phyloP scores from a whole-genome alignment of 2,888 invertebrate genomes.

The Oligia strigilis region DNA sequence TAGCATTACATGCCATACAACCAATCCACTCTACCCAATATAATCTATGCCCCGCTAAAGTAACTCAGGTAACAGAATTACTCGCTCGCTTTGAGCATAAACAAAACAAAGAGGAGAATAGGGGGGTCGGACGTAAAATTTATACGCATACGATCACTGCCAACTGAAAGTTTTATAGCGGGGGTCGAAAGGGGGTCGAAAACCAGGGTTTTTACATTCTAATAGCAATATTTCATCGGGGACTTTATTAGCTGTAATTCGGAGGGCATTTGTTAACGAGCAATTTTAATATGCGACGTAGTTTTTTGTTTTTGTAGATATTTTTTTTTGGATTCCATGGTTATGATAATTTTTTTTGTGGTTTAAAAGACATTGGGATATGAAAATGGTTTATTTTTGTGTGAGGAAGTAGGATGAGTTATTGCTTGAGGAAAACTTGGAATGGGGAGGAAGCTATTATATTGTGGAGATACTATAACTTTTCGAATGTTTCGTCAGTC shows the following conservation, averaged over 20 bases:
- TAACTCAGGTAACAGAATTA: conserved; percentile 81
- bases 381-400: conserved; percentile 50
- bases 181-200: conserved; percentile 68
- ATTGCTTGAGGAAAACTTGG: conserved; percentile 29
- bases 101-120: conserved; percentile 76
- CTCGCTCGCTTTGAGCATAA: conserved; percentile 74
- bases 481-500: neutral
- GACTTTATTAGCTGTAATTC: conserved; percentile 85
- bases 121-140: conserved; percentile 79
- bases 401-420: conserved; percentile 37
- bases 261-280: conserved; percentile 82
- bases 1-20: neutral
- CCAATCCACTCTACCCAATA: conserved; percentile 41
- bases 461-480: conserved; percentile 11
- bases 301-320: conserved; percentile 62
- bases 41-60: conserved; percentile 67
- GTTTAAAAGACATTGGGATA: conserved; percentile 28
- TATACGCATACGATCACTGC: conserved; percentile 78
- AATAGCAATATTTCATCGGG: conserved; percentile 85
- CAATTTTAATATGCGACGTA: conserved; percentile 73
- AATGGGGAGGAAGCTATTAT: conserved; percentile 18
- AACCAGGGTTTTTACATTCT: conserved; percentile 81
- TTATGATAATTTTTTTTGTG: conserved; percentile 47
- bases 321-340: conserved; percentile 60
- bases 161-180: conserved; percentile 84